Evolutionary conservation across 2,888 invertebrate species (phyloP).

Genomic region (Caenorhabditis virilis): DNA sequence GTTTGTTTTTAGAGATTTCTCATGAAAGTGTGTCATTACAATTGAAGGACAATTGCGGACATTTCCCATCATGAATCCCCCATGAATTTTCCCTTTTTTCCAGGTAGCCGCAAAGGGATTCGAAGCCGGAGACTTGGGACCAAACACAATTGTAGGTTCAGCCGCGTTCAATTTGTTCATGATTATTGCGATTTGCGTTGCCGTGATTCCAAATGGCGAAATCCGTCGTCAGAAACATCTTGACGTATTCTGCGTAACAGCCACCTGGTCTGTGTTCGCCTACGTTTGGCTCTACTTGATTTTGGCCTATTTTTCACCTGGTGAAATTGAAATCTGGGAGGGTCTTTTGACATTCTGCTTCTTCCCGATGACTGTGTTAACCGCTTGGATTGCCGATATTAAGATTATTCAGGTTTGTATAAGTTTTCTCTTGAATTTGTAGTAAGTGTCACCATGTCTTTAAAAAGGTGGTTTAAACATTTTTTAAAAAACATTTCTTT

Average conservation of each 20-base stretch:
- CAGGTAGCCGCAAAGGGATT: conserved; percentile 80
- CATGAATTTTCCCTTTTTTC: conserved; percentile 2
- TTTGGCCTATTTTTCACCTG: conserved; percentile 80
- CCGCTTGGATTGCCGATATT: conserved; percentile 94
- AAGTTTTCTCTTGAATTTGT: too few relatives aligned
- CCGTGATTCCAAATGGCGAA: conserved; percentile 64
- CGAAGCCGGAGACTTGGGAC: conserved; percentile 93
- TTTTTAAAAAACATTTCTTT: conserved; percentile 51
- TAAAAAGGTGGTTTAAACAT: neutral
- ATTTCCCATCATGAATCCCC: neutral
- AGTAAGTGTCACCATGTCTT: neutral
- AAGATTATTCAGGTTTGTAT: conserved; percentile 69
- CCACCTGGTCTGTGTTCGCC: conserved; percentile 90
- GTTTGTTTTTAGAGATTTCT: conserved; percentile 74
- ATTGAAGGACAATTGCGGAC: too few relatives aligned
- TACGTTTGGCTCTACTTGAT: conserved; percentile 98
- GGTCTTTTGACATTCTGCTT: conserved; percentile 90
- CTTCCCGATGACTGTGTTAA: conserved; percentile 92
- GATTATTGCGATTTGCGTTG: conserved; percentile 91
- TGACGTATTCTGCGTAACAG: conserved; percentile 94
- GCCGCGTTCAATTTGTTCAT: conserved; percentile 98
- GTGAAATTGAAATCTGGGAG: conserved; percentile 82
- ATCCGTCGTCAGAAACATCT: conserved; percentile 68
- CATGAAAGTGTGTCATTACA: neutral
- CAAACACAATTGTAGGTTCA: conserved; percentile 96